These are phyloP conservation scores for Apostichopus parvimensis DNA, from an alignment of 35 echinoderm and acorn worm species.

Conservation along the genomic window DNA sequence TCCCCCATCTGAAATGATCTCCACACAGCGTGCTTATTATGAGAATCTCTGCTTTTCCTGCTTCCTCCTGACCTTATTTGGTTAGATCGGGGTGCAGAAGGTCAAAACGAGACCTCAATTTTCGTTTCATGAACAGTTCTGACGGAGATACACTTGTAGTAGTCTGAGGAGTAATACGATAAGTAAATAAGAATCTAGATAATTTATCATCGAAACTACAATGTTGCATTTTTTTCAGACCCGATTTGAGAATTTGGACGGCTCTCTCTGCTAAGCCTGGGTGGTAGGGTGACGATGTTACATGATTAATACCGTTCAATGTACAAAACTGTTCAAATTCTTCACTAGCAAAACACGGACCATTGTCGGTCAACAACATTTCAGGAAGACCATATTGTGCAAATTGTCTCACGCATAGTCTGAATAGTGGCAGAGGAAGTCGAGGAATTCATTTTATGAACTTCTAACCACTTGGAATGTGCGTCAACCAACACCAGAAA, in stretches of 20 bases:
- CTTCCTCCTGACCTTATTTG: background rate
- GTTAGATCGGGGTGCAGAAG: background rate
- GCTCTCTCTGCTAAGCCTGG: background rate
- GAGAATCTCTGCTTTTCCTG: constrained; percentile 25
- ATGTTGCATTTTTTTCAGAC: background rate
- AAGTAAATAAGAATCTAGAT: constrained; percentile 17
- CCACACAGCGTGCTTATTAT: constrained; percentile 2
- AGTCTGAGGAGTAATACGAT: constrained; percentile 14
- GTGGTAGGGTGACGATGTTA: background rate
- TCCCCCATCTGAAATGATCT: background rate
- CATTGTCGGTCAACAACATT: constrained; percentile 65
- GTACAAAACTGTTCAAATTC: constrained; percentile 68
- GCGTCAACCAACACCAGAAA: constrained; percentile 77
- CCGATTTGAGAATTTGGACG: background rate
- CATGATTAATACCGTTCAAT: background rate
- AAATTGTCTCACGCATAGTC: constrained; percentile 36
- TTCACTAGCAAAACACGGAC: constrained; percentile 54
- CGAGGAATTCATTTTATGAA: constrained; percentile 49
- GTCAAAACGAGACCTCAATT: constrained; percentile 26
- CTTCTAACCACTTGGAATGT: constrained; percentile 80
- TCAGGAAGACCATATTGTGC: constrained; percentile 60
- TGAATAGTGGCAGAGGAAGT: constrained; percentile 9
- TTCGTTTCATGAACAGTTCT: background rate
- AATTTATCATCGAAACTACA: constrained; percentile 1
- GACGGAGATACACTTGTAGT: constrained; percentile 17